Conservation (phyloP, 2,888 invertebrate genomes). For the Sinhomidia bicolor region DNA sequence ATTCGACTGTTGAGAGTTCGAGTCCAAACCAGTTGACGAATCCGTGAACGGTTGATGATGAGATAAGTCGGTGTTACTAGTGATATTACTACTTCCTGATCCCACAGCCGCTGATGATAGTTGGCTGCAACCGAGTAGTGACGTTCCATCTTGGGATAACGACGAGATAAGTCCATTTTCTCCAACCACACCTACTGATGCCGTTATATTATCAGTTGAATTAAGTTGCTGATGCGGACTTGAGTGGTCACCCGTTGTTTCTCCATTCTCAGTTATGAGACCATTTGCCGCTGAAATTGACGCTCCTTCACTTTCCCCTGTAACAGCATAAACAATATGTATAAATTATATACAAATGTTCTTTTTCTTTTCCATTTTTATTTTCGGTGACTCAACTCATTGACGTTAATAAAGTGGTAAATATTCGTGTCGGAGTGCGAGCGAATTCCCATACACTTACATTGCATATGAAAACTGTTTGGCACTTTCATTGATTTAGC, state of each 20-base stretch:
- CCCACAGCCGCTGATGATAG: slow-evolving; percentile 38
- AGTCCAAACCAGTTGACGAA: slow-evolving; percentile 62
- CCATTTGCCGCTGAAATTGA: slow-evolving; percentile 77
- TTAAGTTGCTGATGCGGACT: slow-evolving; percentile 73
- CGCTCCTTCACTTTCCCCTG: slow-evolving; percentile 73
- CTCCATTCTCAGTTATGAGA: slow-evolving; percentile 75
- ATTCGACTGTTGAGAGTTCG: slow-evolving; percentile 71
- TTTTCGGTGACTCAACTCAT: too few species aligned
- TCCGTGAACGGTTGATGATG: slow-evolving; percentile 76
- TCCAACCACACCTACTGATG: slow-evolving; percentile 57
- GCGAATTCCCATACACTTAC: slow-evolving; percentile 69
- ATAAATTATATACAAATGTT: too few species aligned
- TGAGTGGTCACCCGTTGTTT: slow-evolving; percentile 74
- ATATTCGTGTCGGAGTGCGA: slow-evolving; percentile 60
- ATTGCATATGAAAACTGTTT: slow-evolving; percentile 71
- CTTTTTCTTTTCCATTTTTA: too few species aligned
- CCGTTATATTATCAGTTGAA: slow-evolving; percentile 59
- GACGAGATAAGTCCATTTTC: slow-evolving; percentile 77
- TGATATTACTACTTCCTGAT: slow-evolving; percentile 69
- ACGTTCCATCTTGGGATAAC: slow-evolving; percentile 66
- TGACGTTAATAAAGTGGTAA: too few species aligned
- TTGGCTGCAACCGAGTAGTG: slow-evolving; percentile 40
- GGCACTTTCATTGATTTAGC: slow-evolving; percentile 70
- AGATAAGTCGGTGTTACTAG: slow-evolving; percentile 70
- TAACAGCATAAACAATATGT: slow-evolving; percentile 7